Base-by-base conservation (phyloP, 2,113 vertebrate genomes). In the Paralichthys olivaceus region DNA sequence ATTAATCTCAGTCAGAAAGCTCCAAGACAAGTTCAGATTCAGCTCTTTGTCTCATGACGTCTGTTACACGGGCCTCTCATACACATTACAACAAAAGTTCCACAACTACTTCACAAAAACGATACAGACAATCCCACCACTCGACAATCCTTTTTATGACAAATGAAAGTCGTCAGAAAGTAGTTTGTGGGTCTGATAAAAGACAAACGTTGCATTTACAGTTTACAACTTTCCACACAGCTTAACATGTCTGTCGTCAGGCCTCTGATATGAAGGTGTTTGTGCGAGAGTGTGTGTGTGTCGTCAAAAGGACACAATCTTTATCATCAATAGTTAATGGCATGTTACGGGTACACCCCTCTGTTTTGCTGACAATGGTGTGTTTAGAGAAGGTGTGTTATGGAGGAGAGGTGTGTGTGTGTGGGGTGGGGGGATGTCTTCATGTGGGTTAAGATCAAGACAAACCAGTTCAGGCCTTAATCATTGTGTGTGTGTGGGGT, bases 381-480 rank as follows among this genome's bases (percentile, higher is more conserved):
- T 94, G 92, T 91, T 93, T 92, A 51, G 72, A 72, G 77, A 94
- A 83, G 91, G 94, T 90, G 91, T 92, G 93, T 73, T 22, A 17
- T n/a, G 17, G 25, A 23, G 8, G 32, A 40, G 37, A 29, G 28
- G 40, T 43, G 40, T 14, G 55, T 26, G 55, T 13, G 28, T 14
- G 57, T 4, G 0, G 12, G 22, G 12, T 45, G 51, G 28, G 71
- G 68, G 86, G 84, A 84, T 89, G 84, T 73, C 69, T 11, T 49
- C 26, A 72, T 77, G 66, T 80, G 77, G 81, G 56, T n/a, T 19
- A 19, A 55, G 70, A 93, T 87, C 91, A 80, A 90, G 93, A 91
- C 76, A 67, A 92, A 93, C 93, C 90, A 83, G 93, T 94, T 94
- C 73, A 28, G 1, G 22, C n/a, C 53, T 79, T 34, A 76, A 69